Base-by-base conservation (phyloP, 1,140 invertebrate genomes). In the Drosophila simulans region DNA sequence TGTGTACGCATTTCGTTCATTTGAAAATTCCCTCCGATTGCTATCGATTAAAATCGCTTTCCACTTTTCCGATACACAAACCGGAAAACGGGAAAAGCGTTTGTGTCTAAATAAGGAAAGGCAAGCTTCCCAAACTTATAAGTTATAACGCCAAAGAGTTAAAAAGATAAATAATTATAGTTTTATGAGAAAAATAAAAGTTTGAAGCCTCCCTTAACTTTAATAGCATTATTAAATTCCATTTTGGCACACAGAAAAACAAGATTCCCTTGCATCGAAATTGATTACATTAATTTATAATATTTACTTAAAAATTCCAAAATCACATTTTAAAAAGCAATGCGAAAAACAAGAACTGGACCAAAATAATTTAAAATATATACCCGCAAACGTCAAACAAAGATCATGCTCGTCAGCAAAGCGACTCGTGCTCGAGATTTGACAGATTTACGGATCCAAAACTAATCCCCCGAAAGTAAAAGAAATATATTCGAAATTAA, bases 361-460 rank as follows among this genome's bases (percentile, higher is more conserved):
- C n/a, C 22, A 5, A 45, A 40, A 27, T 5, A 25, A 15, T 42
- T 11, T n/a, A 2, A 34, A 43, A 51, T 35, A 68, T 17, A 68
- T 43, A 40, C 5, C 5, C 39, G 20, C 20, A 48, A 69, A 69
- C 66, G 66, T 70, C 63, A 70, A 65, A 65, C 58, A 31, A 46
- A 69, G n/a, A 70, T 46, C 63, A 39, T 35, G 42, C 64, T 39
- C 66, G 45, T 56, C 64, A 70, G 15, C 60, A 56, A 52, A 56
- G 11, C 25, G 66, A 69, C 66, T 70, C 64, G 66, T 69, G 66
- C 54, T 54, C 25, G 13, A 37, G 12, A 69, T 39, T n/a, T 66
- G 55, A 69, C 42, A 69, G 64, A 69, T 70, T 70, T 70, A 70
- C 66, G 51, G 25, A 57, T 48, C 64, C 42, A 20, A 53, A 70